These are phyloP conservation scores for Subanguina moxae DNA, from an alignment of 1,140 invertebrate species.

Conservation along the genomic window DNA sequence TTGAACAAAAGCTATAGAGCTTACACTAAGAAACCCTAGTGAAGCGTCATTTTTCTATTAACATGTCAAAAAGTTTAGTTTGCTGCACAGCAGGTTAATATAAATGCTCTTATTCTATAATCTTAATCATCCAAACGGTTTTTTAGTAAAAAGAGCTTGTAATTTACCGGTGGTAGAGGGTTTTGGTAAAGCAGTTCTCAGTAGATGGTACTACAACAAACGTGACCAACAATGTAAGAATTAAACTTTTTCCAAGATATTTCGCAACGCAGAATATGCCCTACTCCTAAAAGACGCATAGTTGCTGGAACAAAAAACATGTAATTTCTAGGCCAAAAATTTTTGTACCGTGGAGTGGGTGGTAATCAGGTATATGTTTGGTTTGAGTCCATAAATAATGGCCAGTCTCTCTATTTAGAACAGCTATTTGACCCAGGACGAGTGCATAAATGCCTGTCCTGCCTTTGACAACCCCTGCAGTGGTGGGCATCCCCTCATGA, in stretches of 20 bases:
- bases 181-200: constrained; percentile 39
- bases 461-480: constrained; percentile 48
- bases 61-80: too few species aligned
- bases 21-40: too few species aligned
- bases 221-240: constrained; percentile 38
- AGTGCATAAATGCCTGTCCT: constrained; percentile 48
- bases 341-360: constrained; percentile 55
- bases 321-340: constrained; percentile 24
- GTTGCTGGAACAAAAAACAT: too few species aligned
- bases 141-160: constrained; percentile 46
- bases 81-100: too few species aligned
- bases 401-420: constrained; percentile 31
- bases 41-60: too few species aligned
- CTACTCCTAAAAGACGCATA: too few species aligned
- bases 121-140: neutral
- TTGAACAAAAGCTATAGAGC: too few species aligned
- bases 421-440: constrained; percentile 36
- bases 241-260: neutral
- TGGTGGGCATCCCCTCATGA: constrained; percentile 34
- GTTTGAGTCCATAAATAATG: constrained; percentile 32
- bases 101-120: neutral
- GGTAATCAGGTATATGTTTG: constrained; percentile 52
- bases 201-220: constrained; percentile 51
- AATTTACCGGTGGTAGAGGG: constrained; percentile 49
- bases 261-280: too few species aligned